Percentiles rank a stretch among this genome's conserved stretches.
Evolutionary conservation across 2,888 invertebrate genomes (phyloP).

Genomic region (Diploptera punctata): DNA sequence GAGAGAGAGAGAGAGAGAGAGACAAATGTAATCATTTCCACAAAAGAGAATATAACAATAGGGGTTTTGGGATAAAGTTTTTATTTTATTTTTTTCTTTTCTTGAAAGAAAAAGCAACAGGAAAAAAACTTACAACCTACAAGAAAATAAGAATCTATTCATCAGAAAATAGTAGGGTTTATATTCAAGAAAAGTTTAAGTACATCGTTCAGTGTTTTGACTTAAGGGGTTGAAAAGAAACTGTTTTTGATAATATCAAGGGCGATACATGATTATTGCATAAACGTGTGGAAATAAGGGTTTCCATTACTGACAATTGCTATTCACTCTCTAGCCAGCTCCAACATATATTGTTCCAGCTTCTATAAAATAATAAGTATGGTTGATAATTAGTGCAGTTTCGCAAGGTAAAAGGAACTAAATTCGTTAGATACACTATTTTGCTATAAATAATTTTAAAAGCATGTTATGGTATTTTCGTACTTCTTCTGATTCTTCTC

Average conservation of each 20-base stretch:
- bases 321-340: too few relatives aligned
- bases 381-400: too few relatives aligned
- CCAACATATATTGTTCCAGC: too few relatives aligned
- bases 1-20: background rate
- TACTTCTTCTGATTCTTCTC: too few relatives aligned
- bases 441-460: too few relatives aligned
- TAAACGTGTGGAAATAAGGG: too few relatives aligned
- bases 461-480: too few relatives aligned
- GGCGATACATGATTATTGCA: too few relatives aligned
- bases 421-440: too few relatives aligned
- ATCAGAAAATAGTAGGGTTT: slow-evolving; percentile 19
- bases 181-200: background rate
- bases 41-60: slow-evolving; percentile 24
- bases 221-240: slow-evolving; percentile 6
- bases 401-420: too few relatives aligned
- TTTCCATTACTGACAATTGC: too few relatives aligned
- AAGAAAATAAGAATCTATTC: slow-evolving; percentile 17
- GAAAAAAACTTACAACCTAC: background rate
- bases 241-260: background rate
- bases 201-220: slow-evolving; percentile 1
- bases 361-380: too few relatives aligned
- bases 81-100: background rate
- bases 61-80: slow-evolving; percentile 11
- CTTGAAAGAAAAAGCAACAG: background rate
- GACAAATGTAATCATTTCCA: slow-evolving; percentile 26